A percentile compares a stretch with the other conserved stretches of the same genome.
These are phyloP conservation scores for Ypsolopha scabrella DNA, from an alignment of 2,888 invertebrate species.

Conservation along the genomic window DNA sequence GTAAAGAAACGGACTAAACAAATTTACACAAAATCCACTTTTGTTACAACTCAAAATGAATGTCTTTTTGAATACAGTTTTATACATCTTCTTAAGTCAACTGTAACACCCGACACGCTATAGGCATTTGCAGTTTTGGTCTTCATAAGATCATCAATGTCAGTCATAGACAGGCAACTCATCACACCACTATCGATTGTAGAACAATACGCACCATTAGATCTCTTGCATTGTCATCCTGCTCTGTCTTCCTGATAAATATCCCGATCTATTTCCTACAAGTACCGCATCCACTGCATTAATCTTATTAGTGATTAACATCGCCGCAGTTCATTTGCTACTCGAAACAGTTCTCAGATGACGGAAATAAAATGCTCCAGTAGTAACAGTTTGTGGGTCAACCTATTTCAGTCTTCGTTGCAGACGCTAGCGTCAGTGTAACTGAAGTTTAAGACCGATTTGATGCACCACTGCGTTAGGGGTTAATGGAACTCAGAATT, in stretches of 20 bases:
- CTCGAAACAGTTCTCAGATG: conserved; percentile 44
- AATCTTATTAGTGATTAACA: conserved; percentile 30
- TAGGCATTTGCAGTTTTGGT: no score
- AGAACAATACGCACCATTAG: no score
- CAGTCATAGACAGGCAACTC: no score
- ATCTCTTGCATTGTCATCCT: background rate
- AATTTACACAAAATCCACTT: no score
- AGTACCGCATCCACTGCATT: conserved; percentile 17
- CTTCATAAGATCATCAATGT: no score
- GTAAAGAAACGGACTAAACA: no score
- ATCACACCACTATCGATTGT: no score
- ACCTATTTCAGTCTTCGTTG: conserved; percentile 59
- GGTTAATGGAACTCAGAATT: background rate
- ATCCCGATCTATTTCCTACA: conserved; percentile 7
- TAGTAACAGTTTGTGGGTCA: conserved; percentile 53
- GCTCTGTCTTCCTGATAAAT: background rate
- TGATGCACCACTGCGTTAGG: conserved; percentile 9
- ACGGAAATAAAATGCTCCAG: conserved; percentile 67
- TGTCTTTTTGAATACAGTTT: no score
- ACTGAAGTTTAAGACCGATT: conserved; percentile 41
- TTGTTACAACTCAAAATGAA: no score
- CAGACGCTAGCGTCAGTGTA: conserved; percentile 30
- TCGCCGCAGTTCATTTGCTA: conserved; percentile 25
- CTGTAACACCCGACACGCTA: no score
- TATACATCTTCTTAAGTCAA: no score